Evolutionary conservation across 2,888 invertebrate genomes (phyloP), one percentile per base, ranked within the genome.

Genomic region (Linyphia triangularis): DNA sequence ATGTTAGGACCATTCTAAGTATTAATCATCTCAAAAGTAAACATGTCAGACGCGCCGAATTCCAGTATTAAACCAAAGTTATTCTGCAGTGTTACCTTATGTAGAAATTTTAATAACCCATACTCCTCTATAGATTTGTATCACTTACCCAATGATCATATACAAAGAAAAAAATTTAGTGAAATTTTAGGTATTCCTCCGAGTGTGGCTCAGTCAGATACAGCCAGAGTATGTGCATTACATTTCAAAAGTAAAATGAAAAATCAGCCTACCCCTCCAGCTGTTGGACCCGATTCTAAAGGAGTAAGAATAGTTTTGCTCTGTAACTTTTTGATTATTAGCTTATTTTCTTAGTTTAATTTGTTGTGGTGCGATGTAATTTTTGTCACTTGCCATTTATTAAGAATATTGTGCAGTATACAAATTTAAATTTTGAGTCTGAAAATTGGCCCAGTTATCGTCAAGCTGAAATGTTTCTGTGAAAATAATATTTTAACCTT

Each of bases 191-290:
- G 59, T n/a, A 81, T 81, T 57, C 81, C 81, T 33, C 9, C 16
- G 9, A 6, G 59, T n/a, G 57, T 81, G 9, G 69, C 57, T 1
- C 16, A 22, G 24, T 2, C 24, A 0, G 24, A 30, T 24, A 24
- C 61, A 24, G 40, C 72, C 10, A 40, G 85, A 70, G 78, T 86
- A 0, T 86, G 86, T 81, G 72, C 77, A 24, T 26, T 77, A 0
- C 77, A 77, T 61, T 77, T 77, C 26, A 63, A 37, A 40, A 77
- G 77, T 24, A 77, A 63, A 77, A 16, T 57, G 5, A 33, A 13
- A 4, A 33, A 43, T 43, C n/a, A 51, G n/a, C n/a, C 13, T 51
- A n/a, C 16, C 51, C 9, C n/a, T n/a, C n/a, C n/a, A n/a, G n/a
- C n/a, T n/a, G n/a, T n/a, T n/a, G n/a, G n/a, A n/a, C n/a, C n/a